Evolutionary conservation across 2,888 invertebrate species (phyloP).

Genomic region (Nebria salina): DNA sequence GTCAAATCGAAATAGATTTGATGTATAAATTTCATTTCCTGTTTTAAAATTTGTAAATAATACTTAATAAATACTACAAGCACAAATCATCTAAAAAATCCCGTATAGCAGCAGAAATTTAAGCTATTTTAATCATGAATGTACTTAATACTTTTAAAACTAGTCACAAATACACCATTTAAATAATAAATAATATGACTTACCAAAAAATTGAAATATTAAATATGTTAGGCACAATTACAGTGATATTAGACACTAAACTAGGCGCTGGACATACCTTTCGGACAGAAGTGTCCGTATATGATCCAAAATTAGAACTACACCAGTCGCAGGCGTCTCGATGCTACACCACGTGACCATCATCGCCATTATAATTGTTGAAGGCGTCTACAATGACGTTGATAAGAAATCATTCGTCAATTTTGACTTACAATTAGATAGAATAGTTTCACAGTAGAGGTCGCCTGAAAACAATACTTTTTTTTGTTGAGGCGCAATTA

Average conservation of each 20-base stretch:
- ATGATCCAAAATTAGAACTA: slow-evolving; percentile 36
- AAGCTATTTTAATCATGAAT: no score
- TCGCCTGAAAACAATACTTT: no score
- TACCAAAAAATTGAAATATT: not conserved
- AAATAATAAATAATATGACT: not conserved
- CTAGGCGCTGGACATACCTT: not conserved
- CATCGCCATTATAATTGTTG: not conserved
- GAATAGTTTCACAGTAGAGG: no score
- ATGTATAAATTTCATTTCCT: no score
- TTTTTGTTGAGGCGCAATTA: no score
- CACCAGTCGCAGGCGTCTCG: slow-evolving; percentile 32
- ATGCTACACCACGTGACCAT: slow-evolving; percentile 31
- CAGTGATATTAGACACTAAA: slow-evolving; percentile 3
- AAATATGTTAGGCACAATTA: not conserved
- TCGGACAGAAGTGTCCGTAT: slow-evolving; percentile 11
- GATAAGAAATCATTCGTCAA: slow-evolving; percentile 14
- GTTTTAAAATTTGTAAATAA: no score
- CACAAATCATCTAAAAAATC: no score
- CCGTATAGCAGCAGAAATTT: no score
- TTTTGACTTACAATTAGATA: no score
- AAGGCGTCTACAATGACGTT: slow-evolving; percentile 14
- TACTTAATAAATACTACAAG: no score
- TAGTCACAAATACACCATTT: not conserved
- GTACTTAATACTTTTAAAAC: no score
- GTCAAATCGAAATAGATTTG: no score